Evolutionary conservation across 2,888 invertebrate genomes (phyloP), one percentile per base, ranked within the genome.

Genomic region (Vandiemenella viatica): DNA sequence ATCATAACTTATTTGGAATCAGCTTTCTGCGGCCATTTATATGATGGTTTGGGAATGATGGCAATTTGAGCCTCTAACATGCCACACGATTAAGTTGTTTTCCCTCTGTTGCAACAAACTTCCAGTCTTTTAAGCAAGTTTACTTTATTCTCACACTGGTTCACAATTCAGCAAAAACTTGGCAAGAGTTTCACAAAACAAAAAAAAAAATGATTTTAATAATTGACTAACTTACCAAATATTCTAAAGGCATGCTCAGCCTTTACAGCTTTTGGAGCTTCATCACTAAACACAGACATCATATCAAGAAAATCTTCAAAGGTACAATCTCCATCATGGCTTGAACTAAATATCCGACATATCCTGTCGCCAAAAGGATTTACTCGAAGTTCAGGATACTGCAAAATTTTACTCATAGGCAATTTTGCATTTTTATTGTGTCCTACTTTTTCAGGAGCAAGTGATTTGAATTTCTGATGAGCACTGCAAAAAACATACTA

Each of bases 261-360:
- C 67, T 95, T 95, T 0, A 95, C 85, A 55, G 87, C 83, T 59
- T 88, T 83, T 0, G 93, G 92, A 7, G 93, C 89, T 60, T 79
- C 79, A 59, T 91, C 89, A 63, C 90, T 88, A 59, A 95, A 89
- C 16, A 92, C 91, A 0, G 91, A 92, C 84, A 93, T 91, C 92
- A 95, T 92, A 61, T 95, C 93, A 3, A 95, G 72, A 62, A 92
- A 95, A 65, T 95, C 93, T 67, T 95, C 92, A 68, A 95, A 95
- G 0, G 88, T 89, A 63, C 91, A 84, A 64, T 90, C 87, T 4
- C 91, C 92, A 65, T 87, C 86, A 55, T 86, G 85, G 63, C 82
- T 83, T 1, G 86, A 85, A 63, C 86, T 87, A 59, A 88, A 87
- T n/a, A 92, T 87, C 64, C 86, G 83, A 61, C 92, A 92, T 55